Base-by-base conservation (phyloP, 2,113 vertebrate species). In the Pollimyrus isidori region DNA sequence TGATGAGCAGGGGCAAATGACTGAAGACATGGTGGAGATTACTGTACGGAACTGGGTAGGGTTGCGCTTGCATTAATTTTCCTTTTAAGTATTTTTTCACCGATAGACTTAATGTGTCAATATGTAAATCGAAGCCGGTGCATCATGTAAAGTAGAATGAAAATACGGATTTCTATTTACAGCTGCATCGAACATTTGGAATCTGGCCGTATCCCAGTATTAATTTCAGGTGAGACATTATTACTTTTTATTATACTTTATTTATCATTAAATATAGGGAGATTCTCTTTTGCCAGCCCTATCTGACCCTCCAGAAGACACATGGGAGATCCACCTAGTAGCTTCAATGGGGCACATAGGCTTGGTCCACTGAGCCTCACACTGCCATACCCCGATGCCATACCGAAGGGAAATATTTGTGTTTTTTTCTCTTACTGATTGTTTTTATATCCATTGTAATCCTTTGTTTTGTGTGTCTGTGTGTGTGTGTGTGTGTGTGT, bases 141-240 rank as follows among this genome's bases (percentile, higher is more conserved):
- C 7, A 1, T 62, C n/a, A 3, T 62, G 58, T 69, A 49, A 49
- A 56, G 56, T 17, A 86, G 21, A 86, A 49, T 21, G 6, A 50
- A 30, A 86, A 52, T 45, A 17, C 45, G 3, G n/a, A 48, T 62
- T 88, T 83, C 69, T 89, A 95, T 94, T 95, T 96, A 50, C 95
- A 99, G 98, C 95, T 99, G 52, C 98, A 97, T 91, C 93, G 95
- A 69, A 97, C 97, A 5, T 97, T 99, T 90, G 93, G 96, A 89
- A 96, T 97, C 93, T 97, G 97, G 98, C 97, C 94, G 91, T 96
- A 97, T 23, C 93, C 94, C 90, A 94, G 97, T 13, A 93, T 96
- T 88, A 95, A 95, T 91, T 92, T 98, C 94, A 98, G 97, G 98
- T 99, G 95, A 96, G 92, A 92, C 69, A n/a, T 90, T 89, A 82